Evolutionary conservation across 30 jellyfish, hydroid and myxozoan genomes (phyloP), one percentile per base, ranked within the genome.

Genomic region (Aurelia sp.): DNA sequence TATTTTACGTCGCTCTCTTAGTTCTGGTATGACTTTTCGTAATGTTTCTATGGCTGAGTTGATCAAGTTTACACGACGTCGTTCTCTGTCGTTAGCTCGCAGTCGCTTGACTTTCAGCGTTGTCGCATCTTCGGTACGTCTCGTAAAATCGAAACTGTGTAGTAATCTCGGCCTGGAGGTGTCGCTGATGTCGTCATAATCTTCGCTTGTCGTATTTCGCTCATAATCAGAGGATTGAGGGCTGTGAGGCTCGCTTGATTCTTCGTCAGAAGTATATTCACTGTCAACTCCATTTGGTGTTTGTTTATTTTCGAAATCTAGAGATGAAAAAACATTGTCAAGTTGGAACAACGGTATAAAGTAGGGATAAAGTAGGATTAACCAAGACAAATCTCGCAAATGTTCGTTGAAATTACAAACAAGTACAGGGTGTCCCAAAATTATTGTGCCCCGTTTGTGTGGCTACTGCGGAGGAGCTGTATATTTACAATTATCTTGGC

Each of bases 41-140:
- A 92, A 68, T 72, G 78, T 62, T 62, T 92, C 98, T 97, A 92
- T 92, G 17, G 98, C 98, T 6, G 93, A 81, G 79, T 92, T 92
- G 86, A 92, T 92, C 48, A 92, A 75, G n/a, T 92, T 88, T 37
- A 92, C 98, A 73, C 98, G 95, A 66, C 97, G 86, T 63, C 98
- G 90, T 73, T 92, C 98, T 19, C 98, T 71, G 73, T 92, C 97
- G 58, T 92, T 92, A 72, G 98, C 98, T 19, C 97, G 90, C 71
- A 92, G 66, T 33, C 98, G 95, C 59, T 81, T 86, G 20, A 86
- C 82, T 73, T 82, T 82, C 57, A 82, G 64, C 62, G 91, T 47
- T 21, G 91, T 78, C 15, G 91, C 70, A 19, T 70, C 91, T 30
- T 33, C 70, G 50, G 78, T 61, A 21, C 81, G 85, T 19, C 78